Evolutionary conservation across 2,797 vertebrate species (phyloP).

Genomic region (Sardinella longiceps): DNA sequence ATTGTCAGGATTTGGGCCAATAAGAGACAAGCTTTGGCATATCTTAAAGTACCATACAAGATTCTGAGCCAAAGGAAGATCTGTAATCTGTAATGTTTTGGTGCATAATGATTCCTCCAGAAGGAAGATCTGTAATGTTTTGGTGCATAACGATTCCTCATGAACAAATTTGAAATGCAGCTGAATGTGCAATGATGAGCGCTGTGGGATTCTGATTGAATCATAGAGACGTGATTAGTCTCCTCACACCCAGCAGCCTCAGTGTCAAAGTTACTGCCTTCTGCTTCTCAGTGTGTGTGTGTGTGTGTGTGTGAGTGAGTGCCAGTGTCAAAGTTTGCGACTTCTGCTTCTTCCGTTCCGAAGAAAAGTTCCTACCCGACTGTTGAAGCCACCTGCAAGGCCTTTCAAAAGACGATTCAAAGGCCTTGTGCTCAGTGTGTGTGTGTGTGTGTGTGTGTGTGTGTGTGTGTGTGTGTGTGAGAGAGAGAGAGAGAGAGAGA

Average conservation of each 20-base stretch:
- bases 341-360: background rate
- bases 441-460: constrained; percentile 3
- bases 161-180: background rate
- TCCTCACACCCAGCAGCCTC: background rate
- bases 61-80: background rate
- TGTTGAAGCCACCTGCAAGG: constrained; percentile 12
- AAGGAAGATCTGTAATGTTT: background rate
- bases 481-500: constrained; percentile 27
- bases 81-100: background rate
- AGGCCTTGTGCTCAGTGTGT: constrained; percentile 25
- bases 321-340: background rate
- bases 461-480: background rate
- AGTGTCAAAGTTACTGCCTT: background rate
- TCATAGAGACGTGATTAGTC: background rate
- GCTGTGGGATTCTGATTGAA: background rate
- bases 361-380: background rate
- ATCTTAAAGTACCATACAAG: background rate
- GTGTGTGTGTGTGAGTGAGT: too few species aligned
- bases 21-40: background rate
- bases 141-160: background rate
- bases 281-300: background rate
- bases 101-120: background rate
- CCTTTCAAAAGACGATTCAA: constrained; percentile 27
- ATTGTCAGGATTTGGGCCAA: background rate
- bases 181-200: too few species aligned